A percentile compares a stretch with the other conserved stretches of the same genome.
These are phyloP conservation scores for Delphinapterus leucas DNA, from an alignment of 2,113 vertebrate genomes.

Conservation along the genomic window DNA sequence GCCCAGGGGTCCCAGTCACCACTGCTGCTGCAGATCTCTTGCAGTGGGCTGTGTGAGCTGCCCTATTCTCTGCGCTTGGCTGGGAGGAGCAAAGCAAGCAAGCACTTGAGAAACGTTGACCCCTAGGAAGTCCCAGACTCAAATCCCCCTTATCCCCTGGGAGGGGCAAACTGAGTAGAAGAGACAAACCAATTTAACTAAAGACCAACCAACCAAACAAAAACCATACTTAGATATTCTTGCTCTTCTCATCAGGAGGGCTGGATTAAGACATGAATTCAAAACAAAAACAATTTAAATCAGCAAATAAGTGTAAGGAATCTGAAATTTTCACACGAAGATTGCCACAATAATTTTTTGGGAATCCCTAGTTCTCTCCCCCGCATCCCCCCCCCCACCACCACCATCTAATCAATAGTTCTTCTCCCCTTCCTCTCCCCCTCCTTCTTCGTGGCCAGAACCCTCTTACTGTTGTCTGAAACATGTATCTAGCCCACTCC, in stretches of 20 bases:
- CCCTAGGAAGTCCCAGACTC: background rate
- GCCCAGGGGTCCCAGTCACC: background rate
- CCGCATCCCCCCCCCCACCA: accelerated
- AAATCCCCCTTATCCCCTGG: background rate
- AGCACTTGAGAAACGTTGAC: background rate
- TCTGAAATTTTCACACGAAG: background rate
- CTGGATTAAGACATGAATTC: background rate
- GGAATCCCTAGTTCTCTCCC: background rate
- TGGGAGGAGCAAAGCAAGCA: background rate
- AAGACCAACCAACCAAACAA: background rate
- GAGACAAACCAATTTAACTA: background rate
- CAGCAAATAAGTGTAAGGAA: background rate
- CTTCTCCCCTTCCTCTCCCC: background rate
- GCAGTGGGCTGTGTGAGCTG: background rate
- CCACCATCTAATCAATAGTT: background rate
- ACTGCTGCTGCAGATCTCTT: background rate
- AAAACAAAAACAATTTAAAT: background rate
- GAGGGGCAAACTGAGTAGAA: background rate
- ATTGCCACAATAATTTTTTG: background rate
- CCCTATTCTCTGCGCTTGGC: background rate
- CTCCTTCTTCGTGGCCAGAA: background rate
- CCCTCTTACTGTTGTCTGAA: background rate
- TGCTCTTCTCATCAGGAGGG: background rate
- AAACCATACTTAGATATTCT: background rate
- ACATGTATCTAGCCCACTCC: no score